phyloP scores from a whole-genome alignment of 2,888 invertebrate genomes.

The Sisyra nigra region DNA sequence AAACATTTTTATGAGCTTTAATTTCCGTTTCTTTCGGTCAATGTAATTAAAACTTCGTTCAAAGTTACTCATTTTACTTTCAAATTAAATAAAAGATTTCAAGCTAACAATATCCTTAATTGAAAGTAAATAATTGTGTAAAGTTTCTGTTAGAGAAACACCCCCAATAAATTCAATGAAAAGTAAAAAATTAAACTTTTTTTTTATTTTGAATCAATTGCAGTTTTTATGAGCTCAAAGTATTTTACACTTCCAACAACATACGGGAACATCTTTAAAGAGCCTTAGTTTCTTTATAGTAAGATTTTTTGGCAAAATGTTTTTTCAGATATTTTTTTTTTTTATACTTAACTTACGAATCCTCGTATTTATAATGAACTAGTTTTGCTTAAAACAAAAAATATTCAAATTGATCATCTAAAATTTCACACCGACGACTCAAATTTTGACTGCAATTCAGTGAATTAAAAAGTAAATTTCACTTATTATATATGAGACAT shows the following conservation, averaged over 20 bases:
- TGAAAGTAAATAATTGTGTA: not conserved
- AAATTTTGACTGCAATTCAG: too few relatives aligned
- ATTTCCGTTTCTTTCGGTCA: too few relatives aligned
- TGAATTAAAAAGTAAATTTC: too few relatives aligned
- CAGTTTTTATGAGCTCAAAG: not conserved
- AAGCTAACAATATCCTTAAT: not conserved
- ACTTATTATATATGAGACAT: too few relatives aligned
- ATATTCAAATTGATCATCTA: too few relatives aligned
- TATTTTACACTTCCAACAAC: not conserved
- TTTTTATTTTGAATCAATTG: not conserved
- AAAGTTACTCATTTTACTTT: too few relatives aligned
- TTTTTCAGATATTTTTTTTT: not conserved
- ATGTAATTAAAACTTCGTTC: too few relatives aligned
- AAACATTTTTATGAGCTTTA: too few relatives aligned
- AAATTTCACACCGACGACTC: too few relatives aligned
- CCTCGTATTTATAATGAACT: not conserved
- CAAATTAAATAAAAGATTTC: not conserved
- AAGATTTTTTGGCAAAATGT: not conserved
- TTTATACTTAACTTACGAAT: not conserved
- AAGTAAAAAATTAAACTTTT: not conserved
- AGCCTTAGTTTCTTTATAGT: too few relatives aligned
- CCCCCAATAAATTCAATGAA: not conserved
- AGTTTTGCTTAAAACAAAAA: not conserved
- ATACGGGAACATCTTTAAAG: too few relatives aligned
- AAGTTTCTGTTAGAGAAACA: not conserved